Evolutionary conservation across 1,140 invertebrate genomes (phyloP), one percentile per base, ranked within the genome.

Genomic region (Cotesia vestalis): DNA sequence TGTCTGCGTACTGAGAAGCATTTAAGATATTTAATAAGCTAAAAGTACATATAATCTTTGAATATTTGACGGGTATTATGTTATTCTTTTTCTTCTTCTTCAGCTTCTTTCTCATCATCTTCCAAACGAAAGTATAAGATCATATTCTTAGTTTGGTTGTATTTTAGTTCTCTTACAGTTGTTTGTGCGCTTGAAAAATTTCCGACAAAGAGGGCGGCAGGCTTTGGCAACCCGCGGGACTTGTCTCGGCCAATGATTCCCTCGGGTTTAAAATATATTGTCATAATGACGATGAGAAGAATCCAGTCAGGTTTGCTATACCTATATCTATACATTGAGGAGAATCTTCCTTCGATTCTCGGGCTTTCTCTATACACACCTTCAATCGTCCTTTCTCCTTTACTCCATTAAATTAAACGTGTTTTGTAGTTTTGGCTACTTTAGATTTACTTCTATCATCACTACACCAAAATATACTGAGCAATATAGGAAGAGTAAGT

Each of bases 171-270:
- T 74, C 59, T 11, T 73, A 60, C 66, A 55, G 66, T 73, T 67
- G 17, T 55, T 66, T 64, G 78, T 77, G 77, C 77, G 81, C 79
- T 80, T 77, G 80, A 83, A 81, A 80, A 84, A 85, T 83, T 79
- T 80, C 81, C 81, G 83, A 85, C 84, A 85, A 85, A 85, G 82
- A 78, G 70, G 67, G 73, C 78, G 79, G 81, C 71, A 77, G 80
- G 78, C 81, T 82, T 81, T 78, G 78, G 73, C 78, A 73, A 76
- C 79, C 77, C 79, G 76, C 77, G 81, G 81, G 78, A 78, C 77
- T 80, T 77, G 78, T 78, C 78, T 40, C 40, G 57, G 75, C 62
- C 80, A 75, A 82, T 81, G 79, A 80, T 82, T 80, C 81, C 78
- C 78, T 78, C 75, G 61, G 73, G 71, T 38, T 73, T 38, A 11